phyloP scores from a whole-genome alignment of 2,888 invertebrate genomes.

The Latrodectus hesperus region DNA sequence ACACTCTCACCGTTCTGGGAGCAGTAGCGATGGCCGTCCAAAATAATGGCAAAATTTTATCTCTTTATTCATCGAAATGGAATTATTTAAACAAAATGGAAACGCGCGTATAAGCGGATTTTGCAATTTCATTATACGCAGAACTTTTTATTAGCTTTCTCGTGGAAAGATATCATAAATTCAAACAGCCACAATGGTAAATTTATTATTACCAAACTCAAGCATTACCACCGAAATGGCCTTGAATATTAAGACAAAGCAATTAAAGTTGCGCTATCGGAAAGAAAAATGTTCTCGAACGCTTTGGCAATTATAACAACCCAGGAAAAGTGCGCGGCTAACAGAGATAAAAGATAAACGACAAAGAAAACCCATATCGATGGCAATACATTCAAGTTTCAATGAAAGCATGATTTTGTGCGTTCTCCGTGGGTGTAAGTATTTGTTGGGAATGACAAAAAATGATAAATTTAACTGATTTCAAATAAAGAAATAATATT shows the following conservation, averaged over 20 bases:
- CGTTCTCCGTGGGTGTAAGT: background rate
- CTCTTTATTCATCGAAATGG: constrained; percentile 56
- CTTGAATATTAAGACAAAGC: constrained; percentile 50
- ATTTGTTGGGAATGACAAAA: background rate
- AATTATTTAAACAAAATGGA: constrained; percentile 65
- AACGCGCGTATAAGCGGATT: constrained; percentile 42
- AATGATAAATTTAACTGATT: background rate
- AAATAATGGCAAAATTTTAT: constrained; percentile 66
- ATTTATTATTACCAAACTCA: constrained; percentile 53
- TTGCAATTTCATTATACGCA: constrained; percentile 56
- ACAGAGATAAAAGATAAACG: constrained; percentile 20
- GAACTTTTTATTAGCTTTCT: constrained; percentile 63
- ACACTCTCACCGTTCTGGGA: constrained; percentile 7
- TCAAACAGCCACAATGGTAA: constrained; percentile 31
- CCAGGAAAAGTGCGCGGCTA: background rate
- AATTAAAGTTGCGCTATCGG: constrained; percentile 31
- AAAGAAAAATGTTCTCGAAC: constrained; percentile 27
- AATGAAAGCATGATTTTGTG: background rate
- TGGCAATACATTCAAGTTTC: background rate
- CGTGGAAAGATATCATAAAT: constrained; percentile 44
- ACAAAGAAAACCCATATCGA: constrained; percentile 28
- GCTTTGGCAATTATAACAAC: constrained; percentile 26
- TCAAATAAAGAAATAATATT: background rate
- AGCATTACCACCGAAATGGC: constrained; percentile 40
- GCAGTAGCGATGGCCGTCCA: constrained; percentile 20